Conservation (phyloP, 2,888 invertebrate species). For the Portevinia maculata region DNA sequence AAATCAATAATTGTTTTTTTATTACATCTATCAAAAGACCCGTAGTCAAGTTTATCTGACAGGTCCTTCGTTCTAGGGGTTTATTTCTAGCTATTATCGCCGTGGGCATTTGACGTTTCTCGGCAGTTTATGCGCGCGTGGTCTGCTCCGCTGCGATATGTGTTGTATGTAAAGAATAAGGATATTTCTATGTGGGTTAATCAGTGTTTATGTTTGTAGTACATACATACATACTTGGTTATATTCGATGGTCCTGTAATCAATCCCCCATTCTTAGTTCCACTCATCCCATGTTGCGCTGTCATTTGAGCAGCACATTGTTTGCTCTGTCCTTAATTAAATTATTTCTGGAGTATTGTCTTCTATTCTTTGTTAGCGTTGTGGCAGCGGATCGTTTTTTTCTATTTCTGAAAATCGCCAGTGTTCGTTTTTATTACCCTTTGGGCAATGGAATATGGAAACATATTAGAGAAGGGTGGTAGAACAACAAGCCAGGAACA, state of each 20-base stretch:
- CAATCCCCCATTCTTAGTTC: constrained; percentile 26
- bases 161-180: constrained; percentile 14
- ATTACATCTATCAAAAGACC: constrained; percentile 14
- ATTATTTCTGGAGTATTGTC: constrained; percentile 44
- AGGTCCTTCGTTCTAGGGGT: constrained; percentile 18
- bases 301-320: constrained; percentile 39
- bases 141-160: constrained; percentile 10
- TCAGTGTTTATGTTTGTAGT: constrained; percentile 47
- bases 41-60: constrained; percentile 9
- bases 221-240: constrained; percentile 25
- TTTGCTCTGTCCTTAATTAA: constrained; percentile 58
- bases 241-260: constrained; percentile 41
- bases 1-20: background rate
- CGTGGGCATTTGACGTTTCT: constrained; percentile 27
- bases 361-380: constrained; percentile 21
- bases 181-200: constrained; percentile 39
- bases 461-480: background rate
- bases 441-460: constrained; percentile 8
- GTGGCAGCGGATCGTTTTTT: constrained; percentile 17
- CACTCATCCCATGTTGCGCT: constrained; percentile 13
- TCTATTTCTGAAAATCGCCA: constrained; percentile 21
- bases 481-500: constrained; percentile 5
- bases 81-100: constrained; percentile 37
- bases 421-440: constrained; percentile 39
- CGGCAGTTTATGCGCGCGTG: constrained; percentile 29